Base-by-base conservation (phyloP, 1,140 invertebrate genomes). In the Leguminivora glycinivorella region DNA sequence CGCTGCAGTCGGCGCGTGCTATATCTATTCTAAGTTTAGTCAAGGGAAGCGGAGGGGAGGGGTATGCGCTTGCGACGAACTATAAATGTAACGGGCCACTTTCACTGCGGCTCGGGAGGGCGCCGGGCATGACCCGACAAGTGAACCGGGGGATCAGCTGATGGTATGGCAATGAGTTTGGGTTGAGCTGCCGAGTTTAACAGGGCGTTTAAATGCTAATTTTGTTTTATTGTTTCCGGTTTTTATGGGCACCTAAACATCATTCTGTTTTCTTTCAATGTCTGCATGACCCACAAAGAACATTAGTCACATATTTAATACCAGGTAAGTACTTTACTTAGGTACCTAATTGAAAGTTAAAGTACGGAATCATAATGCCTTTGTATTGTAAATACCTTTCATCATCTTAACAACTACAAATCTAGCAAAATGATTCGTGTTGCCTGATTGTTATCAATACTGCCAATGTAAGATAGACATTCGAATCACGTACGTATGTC, bases 41-140 rank as follows among this genome's bases (percentile, higher is more conserved):
- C 70, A 56, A 38, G 63, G 56, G 72, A 7, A 52, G 43, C 56
- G 60, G 72, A 17, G 63, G 70, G 25, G 34, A 70, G 68, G 74
- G 72, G 69, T 70, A 71, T 75, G 72, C 66, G 68, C 70, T 38
- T 71, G 68, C 69, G 60, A 72, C 52, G 73, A 73, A 79, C 81
- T 88, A 84, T 87, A 83, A 85, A 83, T 84, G 83, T 72, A 70
- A 66, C 75, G 58, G 58, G 58, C 79, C 75, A 87, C 84, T 88
- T 85, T 87, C 83, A 75, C 75, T 71, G 72, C 43, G 24, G 56
- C 25, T 14, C 24, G 22, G 56, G 56, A 14, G 56, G 24, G 6
- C 47, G 47, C 17, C 47, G 47, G 47, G 47, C 47, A 52, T 52
- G 47, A 52, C 47, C 47, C 47, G 47, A 22, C 47, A 52, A 52